Evolutionary conservation across 2,113 vertebrate species (phyloP), one percentile per base, ranked within the genome.

Genomic region (Cyprinodon tularosa): DNA sequence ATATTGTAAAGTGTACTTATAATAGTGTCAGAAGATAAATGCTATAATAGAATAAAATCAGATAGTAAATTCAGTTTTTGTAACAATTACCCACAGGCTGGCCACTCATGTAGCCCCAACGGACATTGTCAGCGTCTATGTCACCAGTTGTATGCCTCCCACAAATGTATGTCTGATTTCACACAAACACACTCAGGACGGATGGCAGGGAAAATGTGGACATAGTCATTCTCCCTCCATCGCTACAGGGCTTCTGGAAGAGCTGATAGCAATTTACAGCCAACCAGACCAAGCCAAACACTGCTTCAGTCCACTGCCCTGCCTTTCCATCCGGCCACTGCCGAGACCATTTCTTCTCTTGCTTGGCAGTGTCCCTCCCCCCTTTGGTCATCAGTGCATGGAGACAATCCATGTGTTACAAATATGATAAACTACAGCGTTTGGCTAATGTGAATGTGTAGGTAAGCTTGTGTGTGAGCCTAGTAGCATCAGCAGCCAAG

Each of bases 351-450:
- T 78, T 66, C 76, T 78, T 81, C 80, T 76, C 66, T 84, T 40
- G 68, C 74, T 83, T 82, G 82, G 82, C 89, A 85, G 77, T 22
- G 13, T 74, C 50, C 65, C 76, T 5, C 78, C 82, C 86, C 50
- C 89, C 87, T 84, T 87, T 84, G 86, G 87, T 90, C 84, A 81
- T 73, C 45, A 78, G 78, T 75, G 78, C 71, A 76, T 48, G 82
- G 79, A 62, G 87, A 68, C 80, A 83, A 88, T 76, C 86, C 88
- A 86, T 89, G 91, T 90, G 91, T 91, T 86, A 84, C 88, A 89
- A 91, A 93, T 89, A 85, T 88, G 91, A 91, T 93, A 88, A 92
- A 90, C 87, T 89, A 88, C 86, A 84, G 88, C 47, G 79, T 85
- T 82, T 80, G 88, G 81, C 77, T 90, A 80, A 87, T 81, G 84